Percentiles rank a stretch among this genome's conserved stretches.
Evolutionary conservation across 1,140 invertebrate genomes (phyloP).

Genomic region (Drosophila sp.): DNA sequence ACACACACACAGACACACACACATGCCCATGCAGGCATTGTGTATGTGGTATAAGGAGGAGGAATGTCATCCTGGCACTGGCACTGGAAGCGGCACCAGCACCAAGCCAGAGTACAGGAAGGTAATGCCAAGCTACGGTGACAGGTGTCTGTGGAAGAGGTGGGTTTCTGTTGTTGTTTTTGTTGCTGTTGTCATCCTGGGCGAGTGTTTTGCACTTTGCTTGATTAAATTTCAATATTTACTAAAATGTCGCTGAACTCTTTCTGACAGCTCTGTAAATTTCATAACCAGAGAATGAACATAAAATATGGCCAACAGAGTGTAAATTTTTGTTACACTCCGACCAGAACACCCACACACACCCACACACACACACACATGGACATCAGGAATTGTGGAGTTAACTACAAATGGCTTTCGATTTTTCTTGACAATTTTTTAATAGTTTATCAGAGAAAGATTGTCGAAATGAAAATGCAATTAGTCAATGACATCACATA

Average conservation of each 20-base stretch:
- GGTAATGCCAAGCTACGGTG: constrained; percentile 57
- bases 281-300: constrained; percentile 80
- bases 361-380: no score
- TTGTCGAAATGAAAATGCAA: no score
- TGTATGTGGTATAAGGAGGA: constrained; percentile 17
- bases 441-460: no score
- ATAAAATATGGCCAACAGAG: constrained; percentile 80
- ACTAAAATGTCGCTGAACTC: constrained; percentile 81
- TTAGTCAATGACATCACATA: no score
- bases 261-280: constrained; percentile 81
- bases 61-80: constrained; percentile 47
- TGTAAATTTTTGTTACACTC: constrained; percentile 49
- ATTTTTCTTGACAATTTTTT: no score
- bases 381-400: no score
- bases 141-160: constrained; percentile 68
- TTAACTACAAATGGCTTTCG: no score
- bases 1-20: constrained; percentile 20
- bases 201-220: constrained; percentile 70
- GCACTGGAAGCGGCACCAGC: background rate
- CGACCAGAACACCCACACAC: no score
- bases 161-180: constrained; percentile 54
- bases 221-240: constrained; percentile 82
- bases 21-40: constrained; percentile 32
- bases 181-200: constrained; percentile 56
- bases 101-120: constrained; percentile 21